Percentiles rank a stretch among this genome's conserved stretches.
Conservation (phyloP, 2,113 vertebrate genomes). For the Pseudopodoces humilis region DNA sequence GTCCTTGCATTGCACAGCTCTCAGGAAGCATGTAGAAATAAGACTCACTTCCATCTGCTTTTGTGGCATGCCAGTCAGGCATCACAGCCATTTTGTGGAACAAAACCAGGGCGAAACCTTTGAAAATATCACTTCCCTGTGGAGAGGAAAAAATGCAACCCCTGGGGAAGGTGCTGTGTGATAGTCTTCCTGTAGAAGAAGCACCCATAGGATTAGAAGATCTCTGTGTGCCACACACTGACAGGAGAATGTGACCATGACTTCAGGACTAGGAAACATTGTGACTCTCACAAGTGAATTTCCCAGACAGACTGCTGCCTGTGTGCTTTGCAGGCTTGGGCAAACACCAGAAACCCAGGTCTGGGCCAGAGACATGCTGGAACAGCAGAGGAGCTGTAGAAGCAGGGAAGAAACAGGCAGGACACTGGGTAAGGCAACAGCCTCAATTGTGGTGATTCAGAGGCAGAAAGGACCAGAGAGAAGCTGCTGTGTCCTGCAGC, state of each 20-base stretch:
- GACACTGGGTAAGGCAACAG: background rate
- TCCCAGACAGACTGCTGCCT: background rate
- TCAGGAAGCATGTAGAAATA: fast-evolving
- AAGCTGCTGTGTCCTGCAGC: background rate
- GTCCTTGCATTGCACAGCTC: background rate
- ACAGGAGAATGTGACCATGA: background rate
- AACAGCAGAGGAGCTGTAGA: background rate
- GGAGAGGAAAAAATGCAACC: too few relatives aligned
- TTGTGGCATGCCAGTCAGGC: fast-evolving
- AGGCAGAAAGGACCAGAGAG: background rate
- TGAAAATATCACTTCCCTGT: background rate
- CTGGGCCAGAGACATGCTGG: background rate
- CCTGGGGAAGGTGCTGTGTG: fast-evolving
- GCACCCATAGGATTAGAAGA: background rate
- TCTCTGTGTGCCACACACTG: fast-evolving
- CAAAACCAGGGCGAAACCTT: background rate
- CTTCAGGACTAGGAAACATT: background rate
- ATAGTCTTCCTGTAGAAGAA: background rate
- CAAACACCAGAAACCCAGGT: background rate
- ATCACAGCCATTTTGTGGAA: background rate
- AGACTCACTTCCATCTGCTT: fast-evolving
- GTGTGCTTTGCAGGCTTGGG: background rate
- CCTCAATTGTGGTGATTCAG: background rate
- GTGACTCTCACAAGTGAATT: fast-evolving
- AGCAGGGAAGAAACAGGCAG: background rate